Evolutionary conservation across 2,888 invertebrate species (phyloP).

Genomic region (Onthophagus sagittarius): DNA sequence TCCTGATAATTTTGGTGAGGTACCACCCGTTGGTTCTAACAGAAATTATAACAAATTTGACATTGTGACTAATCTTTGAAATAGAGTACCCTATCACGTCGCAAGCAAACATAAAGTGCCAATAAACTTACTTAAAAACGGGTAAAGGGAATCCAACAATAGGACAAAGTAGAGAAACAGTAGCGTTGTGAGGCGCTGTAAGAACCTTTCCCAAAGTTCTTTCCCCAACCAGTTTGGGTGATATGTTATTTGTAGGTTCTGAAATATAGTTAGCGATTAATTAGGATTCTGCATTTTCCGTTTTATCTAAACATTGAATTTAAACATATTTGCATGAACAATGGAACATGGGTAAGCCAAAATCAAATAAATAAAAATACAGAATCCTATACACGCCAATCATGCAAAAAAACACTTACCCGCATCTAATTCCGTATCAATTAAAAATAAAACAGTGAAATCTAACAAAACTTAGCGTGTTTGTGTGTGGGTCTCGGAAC

Average conservation of each 20-base stretch:
- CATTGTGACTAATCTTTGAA: constrained; percentile 64
- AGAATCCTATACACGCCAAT: constrained; percentile 37
- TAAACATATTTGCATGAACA: constrained; percentile 8
- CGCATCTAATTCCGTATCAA: background rate
- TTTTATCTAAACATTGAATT: constrained; percentile 11
- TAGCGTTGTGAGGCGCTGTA: constrained; percentile 51
- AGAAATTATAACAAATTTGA: constrained; percentile 25
- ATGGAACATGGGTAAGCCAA: constrained; percentile 21
- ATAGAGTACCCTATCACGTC: constrained; percentile 67
- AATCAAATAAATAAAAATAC: constrained; percentile 28
- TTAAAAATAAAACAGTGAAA: background rate
- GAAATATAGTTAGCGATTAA: constrained; percentile 43
- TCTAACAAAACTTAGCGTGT: background rate
- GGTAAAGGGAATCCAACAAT: constrained; percentile 69
- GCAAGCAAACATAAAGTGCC: constrained; percentile 61
- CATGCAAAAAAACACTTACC: constrained; percentile 8
- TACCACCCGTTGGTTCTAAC: constrained; percentile 55
- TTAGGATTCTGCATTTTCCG: constrained; percentile 36
- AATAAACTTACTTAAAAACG: constrained; percentile 63
- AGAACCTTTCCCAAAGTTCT: constrained; percentile 59
- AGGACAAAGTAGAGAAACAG: constrained; percentile 64
- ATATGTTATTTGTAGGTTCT: constrained; percentile 51
- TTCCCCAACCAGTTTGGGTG: constrained; percentile 49
- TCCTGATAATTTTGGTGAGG: constrained; percentile 51
- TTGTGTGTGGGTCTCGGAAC: background rate